Evolutionary conservation across 2,113 vertebrate genomes (phyloP).

Genomic region (Bagarius yarrelli): DNA sequence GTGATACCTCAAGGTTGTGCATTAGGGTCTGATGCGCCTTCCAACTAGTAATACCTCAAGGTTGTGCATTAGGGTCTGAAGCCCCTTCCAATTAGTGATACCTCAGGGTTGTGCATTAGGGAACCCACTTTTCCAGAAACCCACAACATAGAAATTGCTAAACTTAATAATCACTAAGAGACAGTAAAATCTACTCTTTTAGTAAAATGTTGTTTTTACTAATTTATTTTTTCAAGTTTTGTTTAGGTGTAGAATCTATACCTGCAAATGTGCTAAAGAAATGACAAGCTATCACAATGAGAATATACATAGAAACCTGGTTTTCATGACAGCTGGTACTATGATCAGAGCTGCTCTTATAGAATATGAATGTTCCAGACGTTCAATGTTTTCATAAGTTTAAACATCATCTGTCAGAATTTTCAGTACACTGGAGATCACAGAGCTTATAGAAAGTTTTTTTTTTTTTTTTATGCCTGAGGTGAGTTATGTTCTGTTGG

Average conservation of each 20-base stretch:
- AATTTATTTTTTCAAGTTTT: not conserved
- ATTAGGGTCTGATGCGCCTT: too few relatives aligned
- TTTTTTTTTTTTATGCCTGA: not conserved
- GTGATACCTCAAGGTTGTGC: too few relatives aligned
- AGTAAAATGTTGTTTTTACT: not conserved
- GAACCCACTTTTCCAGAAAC: not conserved
- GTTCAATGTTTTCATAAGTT: not conserved
- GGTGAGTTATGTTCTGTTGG: not conserved
- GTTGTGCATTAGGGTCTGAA: too few relatives aligned
- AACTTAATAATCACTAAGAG: not conserved
- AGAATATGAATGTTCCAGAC: not conserved
- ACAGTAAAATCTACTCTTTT: too few relatives aligned
- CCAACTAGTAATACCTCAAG: too few relatives aligned
- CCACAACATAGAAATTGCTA: not conserved
- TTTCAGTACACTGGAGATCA: not conserved
- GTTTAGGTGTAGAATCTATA: not conserved
- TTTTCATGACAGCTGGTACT: not conserved
- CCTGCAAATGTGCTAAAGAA: not conserved
- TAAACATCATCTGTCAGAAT: not conserved
- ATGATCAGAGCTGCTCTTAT: not conserved
- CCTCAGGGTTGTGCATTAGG: too few relatives aligned
- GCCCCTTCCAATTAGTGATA: too few relatives aligned
- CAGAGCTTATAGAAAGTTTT: not conserved
- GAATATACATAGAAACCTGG: not conserved
- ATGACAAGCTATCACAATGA: not conserved